Conservation (phyloP, 2,888 invertebrate species). For the Pyrrhia umbra region DNA sequence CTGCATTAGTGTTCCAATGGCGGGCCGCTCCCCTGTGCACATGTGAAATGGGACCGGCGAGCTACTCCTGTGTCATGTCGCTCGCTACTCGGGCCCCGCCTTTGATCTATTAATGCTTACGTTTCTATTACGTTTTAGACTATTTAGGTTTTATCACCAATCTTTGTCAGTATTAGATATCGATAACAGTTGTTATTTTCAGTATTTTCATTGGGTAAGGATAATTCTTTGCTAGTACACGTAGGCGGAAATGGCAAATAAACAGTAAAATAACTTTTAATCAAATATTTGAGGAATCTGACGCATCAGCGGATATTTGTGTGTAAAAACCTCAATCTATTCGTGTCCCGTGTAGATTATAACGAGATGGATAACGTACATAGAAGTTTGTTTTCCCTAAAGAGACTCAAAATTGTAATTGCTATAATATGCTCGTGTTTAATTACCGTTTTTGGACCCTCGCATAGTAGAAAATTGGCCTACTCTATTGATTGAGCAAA, state of each 20-base stretch:
- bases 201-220: no score
- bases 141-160: neutral
- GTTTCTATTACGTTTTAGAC: constrained; percentile 28
- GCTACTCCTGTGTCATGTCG: constrained; percentile 39
- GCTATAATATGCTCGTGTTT: constrained; percentile 35
- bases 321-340: constrained; percentile 35
- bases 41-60: constrained; percentile 60
- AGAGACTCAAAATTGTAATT: constrained; percentile 47
- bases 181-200: no score
- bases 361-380: constrained; percentile 33
- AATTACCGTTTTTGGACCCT: constrained; percentile 18
- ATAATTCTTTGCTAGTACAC: no score
- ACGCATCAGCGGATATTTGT: no score
- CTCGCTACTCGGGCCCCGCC: constrained; percentile 19
- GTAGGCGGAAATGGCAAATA: no score
- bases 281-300: no score
- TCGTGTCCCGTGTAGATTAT: constrained; percentile 33
- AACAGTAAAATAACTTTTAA: no score
- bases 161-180: no score
- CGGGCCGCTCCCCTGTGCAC: constrained; percentile 57
- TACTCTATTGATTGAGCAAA: neutral
- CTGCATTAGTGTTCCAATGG: constrained; percentile 84
- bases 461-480: neutral
- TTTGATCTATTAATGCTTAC: constrained; percentile 55
- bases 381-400: constrained; percentile 27